Base-by-base conservation (phyloP, 2,888 invertebrate genomes). In the Rhyacophila evoluta region DNA sequence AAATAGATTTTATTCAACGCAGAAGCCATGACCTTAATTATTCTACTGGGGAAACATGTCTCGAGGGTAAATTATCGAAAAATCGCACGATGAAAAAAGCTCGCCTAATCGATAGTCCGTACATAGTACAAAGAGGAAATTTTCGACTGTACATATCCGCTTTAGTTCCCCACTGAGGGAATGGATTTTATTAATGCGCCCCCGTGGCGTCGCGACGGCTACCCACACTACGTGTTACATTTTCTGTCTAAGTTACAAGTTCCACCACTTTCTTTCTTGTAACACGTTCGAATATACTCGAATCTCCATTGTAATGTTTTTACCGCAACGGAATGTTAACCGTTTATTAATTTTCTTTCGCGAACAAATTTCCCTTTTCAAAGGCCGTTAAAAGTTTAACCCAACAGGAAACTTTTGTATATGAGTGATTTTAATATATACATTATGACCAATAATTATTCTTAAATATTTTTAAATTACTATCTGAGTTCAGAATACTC, bases 41-140 rank as follows among this genome's bases (percentile, higher is more conserved):
- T 55, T 55, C 55, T 25, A 10, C 10, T 19, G 19, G 15, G 8
- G 19, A 55, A 55, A 55, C 1, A 55, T 15, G 55, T 55, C 55
- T 55, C 55, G 55, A 55, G 55, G 55, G 55, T 19, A 19, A 55
- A 55, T 55, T 55, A 55, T 55, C 55, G 55, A 55, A 55, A 55
- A 41, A 41, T 41, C 12, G 41, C 15, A 41, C 41, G 15, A 15
- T 6, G 41, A 15, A 41, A 41, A 55, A 55, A n/a, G 19, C 15
- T 55, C 4, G 10, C 15, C 8, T 2, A 55, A 55, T 55, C 55
- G 55, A 55, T 55, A 55, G 19, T 19, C 55, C 55, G 55, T 55
- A 55, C n/a, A n/a, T n/a, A 55, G 6, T 19, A 55, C 19, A 55
- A 55, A 55, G 19, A 19, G 10, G 55, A 55, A 55, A 55, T 55